Conservation (phyloP, 2,797 vertebrate species). For the Gastrophryne carolinensis region DNA sequence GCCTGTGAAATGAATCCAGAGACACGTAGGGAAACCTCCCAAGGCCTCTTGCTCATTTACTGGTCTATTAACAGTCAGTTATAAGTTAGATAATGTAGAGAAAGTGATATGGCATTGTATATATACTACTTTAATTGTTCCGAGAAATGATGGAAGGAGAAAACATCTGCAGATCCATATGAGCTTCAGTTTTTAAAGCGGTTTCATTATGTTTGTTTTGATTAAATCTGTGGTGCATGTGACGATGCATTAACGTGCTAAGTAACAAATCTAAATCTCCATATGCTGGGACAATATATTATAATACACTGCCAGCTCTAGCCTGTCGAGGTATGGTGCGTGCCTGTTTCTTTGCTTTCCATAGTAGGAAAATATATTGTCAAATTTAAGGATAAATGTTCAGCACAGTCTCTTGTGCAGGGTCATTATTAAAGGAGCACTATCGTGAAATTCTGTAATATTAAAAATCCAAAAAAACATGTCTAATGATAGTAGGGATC, state of each 20-base stretch:
- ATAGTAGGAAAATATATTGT: no score
- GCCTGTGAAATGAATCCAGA: background rate
- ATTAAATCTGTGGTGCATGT: constrained; percentile 43
- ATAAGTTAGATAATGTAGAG: constrained; percentile 26
- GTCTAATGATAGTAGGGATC: no score
- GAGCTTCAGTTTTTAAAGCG: constrained; percentile 27
- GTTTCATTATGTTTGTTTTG: constrained; percentile 44
- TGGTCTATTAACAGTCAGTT: background rate
- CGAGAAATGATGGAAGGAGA: constrained; percentile 29
- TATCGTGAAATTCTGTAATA: no score
- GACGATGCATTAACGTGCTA: constrained; percentile 36
- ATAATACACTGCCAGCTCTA: background rate
- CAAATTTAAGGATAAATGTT: no score
- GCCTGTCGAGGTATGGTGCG: no score
- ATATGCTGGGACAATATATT: constrained; percentile 23
- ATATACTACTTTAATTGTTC: constrained; percentile 38
- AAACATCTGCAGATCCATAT: constrained; percentile 44
- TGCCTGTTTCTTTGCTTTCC: no score
- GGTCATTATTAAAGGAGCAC: no score
- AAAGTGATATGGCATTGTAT: constrained; percentile 21
- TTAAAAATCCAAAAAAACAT: no score
- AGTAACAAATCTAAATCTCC: constrained; percentile 38
- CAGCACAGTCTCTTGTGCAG: no score
- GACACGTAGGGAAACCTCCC: background rate
- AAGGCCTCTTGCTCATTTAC: background rate